A percentile compares a stretch with the other conserved stretches of the same genome.
These are phyloP conservation scores for Melanostigma gelatinosum DNA, from an alignment of 2,113 vertebrate species.

Conservation along the genomic window DNA sequence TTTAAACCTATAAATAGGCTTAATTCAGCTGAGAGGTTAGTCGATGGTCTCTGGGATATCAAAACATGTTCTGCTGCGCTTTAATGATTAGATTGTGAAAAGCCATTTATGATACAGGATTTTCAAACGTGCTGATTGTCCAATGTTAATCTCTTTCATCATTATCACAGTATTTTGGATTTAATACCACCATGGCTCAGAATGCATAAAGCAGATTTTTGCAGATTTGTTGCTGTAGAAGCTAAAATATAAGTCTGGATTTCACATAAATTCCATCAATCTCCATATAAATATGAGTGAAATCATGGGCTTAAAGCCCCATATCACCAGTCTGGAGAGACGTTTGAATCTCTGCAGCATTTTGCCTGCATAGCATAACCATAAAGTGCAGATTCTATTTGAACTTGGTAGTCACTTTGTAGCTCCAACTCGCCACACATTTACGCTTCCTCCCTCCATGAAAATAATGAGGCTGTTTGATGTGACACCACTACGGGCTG, in stretches of 20 bases:
- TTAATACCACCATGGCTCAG: background rate
- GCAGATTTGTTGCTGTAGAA: conserved; percentile 21
- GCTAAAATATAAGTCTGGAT: conserved; percentile 21
- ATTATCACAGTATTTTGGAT: conserved; percentile 19
- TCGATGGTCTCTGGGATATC: conserved; percentile 58
- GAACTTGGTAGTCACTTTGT: conserved; percentile 72
- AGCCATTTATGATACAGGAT: conserved; percentile 40
- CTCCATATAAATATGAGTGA: conserved; percentile 33
- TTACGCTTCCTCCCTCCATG: conserved; percentile 61
- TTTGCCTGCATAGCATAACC: conserved; percentile 50
- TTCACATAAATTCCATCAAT: conserved; percentile 24
- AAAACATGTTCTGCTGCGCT: conserved; percentile 58
- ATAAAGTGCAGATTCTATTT: conserved; percentile 69
- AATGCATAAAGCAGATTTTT: conserved; percentile 1
- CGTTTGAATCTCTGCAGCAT: conserved; percentile 53
- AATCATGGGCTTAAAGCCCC: conserved; percentile 15
- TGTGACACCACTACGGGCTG: conserved; percentile 65
- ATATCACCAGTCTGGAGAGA: conserved; percentile 37
- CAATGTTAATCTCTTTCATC: conserved; percentile 37
- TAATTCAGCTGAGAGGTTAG: conserved; percentile 61
- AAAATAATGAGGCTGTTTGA: conserved; percentile 81
- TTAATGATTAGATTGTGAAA: conserved; percentile 48
- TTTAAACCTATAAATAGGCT: conserved; percentile 79
- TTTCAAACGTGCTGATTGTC: conserved; percentile 35
- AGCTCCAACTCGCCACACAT: conserved; percentile 60